Conservation (phyloP, 1,140 invertebrate genomes). For the Cydia strobilella region DNA sequence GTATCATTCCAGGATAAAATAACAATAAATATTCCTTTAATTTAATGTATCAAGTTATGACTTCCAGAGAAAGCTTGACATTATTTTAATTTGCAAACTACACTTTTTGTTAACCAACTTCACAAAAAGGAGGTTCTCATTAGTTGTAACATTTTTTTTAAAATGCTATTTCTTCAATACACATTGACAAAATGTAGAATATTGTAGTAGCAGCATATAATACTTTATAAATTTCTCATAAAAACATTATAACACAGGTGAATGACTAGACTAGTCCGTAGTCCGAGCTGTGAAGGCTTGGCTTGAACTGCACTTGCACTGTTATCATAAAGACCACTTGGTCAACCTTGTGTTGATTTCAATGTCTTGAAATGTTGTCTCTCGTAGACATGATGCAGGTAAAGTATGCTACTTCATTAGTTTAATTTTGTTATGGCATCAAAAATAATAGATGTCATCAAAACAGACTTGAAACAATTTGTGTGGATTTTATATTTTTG, state of each 20-base stretch:
- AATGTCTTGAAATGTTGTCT: constrained; percentile 78
- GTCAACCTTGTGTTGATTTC: constrained; percentile 61
- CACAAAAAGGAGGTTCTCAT: too few relatives aligned
- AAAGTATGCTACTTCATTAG: constrained; percentile 44
- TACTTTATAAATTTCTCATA: background rate
- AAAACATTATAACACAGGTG: constrained; percentile 11
- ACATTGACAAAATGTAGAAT: background rate
- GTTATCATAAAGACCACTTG: constrained; percentile 81
- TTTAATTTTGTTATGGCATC: background rate
- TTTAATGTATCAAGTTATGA: too few relatives aligned
- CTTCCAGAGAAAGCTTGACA: too few relatives aligned
- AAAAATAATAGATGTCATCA: too few relatives aligned
- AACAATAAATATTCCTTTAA: too few relatives aligned
- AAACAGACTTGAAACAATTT: too few relatives aligned
- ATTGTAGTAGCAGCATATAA: background rate
- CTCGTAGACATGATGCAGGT: constrained; percentile 53
- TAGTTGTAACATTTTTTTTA: too few relatives aligned
- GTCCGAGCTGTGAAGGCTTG: constrained; percentile 37
- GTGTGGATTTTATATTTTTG: too few relatives aligned
- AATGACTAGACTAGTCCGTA: constrained; percentile 5
- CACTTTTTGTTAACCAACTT: too few relatives aligned
- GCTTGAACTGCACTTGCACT: constrained; percentile 35
- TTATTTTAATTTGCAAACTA: too few relatives aligned
- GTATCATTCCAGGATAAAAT: too few relatives aligned
- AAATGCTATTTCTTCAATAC: background rate